Conservation (phyloP, 1,140 invertebrate genomes). For the Meteorus sp. region DNA sequence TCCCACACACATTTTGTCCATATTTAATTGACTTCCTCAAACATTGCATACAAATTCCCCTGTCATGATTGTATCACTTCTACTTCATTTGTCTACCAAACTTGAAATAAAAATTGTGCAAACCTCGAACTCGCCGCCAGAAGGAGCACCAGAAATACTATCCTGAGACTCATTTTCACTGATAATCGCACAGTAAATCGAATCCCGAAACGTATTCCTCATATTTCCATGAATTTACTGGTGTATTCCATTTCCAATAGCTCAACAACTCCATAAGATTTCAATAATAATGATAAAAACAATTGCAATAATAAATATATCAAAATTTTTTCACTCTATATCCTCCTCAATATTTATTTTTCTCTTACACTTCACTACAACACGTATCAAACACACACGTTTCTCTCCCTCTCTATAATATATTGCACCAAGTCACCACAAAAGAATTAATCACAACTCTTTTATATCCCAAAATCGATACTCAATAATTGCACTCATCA, state of each 20-base stretch:
- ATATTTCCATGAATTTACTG: conserved; percentile 47
- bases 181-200: conserved; percentile 40
- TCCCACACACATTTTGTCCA: conserved; percentile 30
- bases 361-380: conserved; percentile 17
- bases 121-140: conserved; percentile 49
- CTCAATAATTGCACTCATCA: too few relatives aligned
- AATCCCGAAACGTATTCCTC: conserved; percentile 49
- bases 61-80: too few relatives aligned
- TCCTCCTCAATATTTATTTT: background rate
- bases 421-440: conserved; percentile 26
- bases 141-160: conserved; percentile 42
- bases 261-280: background rate
- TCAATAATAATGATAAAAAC: background rate
- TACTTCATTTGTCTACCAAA: background rate
- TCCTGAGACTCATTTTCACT: conserved; percentile 50
- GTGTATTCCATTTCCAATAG: conserved; percentile 15
- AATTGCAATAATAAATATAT: conserved; percentile 2
- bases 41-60: background rate
- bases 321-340: background rate
- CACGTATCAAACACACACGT: background rate
- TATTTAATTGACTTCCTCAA: background rate
- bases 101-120: conserved; percentile 26
- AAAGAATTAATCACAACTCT: conserved; percentile 2
- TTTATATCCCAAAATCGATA: conserved; percentile 4
- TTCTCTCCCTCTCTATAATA: background rate